phyloP scores from a whole-genome alignment of 2,888 invertebrate genomes.

The Drosophila ochracea region DNA sequence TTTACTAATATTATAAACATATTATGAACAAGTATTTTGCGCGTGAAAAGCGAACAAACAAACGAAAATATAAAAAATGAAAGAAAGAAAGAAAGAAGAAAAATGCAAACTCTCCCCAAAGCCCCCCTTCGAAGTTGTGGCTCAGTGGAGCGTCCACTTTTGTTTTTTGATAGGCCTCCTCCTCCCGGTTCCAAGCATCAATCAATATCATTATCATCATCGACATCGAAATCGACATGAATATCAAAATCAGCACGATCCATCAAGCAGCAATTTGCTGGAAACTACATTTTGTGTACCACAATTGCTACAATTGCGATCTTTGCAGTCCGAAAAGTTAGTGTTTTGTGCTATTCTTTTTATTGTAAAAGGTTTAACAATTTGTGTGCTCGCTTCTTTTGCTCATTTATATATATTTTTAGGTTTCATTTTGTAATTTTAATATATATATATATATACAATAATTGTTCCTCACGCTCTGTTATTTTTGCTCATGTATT shows the following conservation, averaged over 20 bases:
- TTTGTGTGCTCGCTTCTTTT: slow-evolving; percentile 39
- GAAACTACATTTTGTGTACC: slow-evolving; percentile 13
- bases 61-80: slow-evolving; percentile 11
- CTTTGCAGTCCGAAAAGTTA: slow-evolving; percentile 42
- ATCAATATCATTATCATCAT: neutral
- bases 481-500: slow-evolving; percentile 64
- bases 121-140: slow-evolving; percentile 40
- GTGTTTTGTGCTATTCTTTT: slow-evolving; percentile 40
- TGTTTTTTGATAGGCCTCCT: slow-evolving; percentile 24
- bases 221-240: neutral
- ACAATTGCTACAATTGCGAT: slow-evolving; percentile 35
- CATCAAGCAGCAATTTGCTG: neutral
- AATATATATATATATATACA: slow-evolving; percentile 22
- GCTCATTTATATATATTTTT: slow-evolving; percentile 46
- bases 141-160: slow-evolving; percentile 49
- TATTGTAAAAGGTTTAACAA: slow-evolving; percentile 29
- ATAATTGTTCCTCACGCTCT: slow-evolving; percentile 70
- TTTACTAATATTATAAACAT: slow-evolving; percentile 80
- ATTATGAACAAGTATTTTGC: slow-evolving; percentile 71
- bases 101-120: slow-evolving; percentile 4
- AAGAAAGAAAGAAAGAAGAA: slow-evolving; percentile 15
- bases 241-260: neutral
- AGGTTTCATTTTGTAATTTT: slow-evolving; percentile 30
- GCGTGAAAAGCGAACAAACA: slow-evolving; percentile 35
- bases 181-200: slow-evolving; percentile 10